Evolutionary conservation across 2,113 vertebrate species (phyloP).

Genomic region (Pelusios castaneus): DNA sequence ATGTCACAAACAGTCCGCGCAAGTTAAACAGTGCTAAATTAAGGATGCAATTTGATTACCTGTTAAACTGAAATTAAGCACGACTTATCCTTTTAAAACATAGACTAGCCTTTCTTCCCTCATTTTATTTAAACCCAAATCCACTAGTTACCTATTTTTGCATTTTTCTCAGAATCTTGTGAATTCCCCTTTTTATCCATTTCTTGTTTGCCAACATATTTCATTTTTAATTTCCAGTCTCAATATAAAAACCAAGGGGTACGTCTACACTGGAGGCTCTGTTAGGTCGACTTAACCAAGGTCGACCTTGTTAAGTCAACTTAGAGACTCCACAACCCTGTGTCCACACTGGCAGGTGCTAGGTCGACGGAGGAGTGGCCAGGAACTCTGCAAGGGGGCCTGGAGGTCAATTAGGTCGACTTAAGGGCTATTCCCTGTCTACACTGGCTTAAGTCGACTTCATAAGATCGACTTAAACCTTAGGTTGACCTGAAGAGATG

Average conservation of each 20-base stretch:
- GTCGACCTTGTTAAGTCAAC: too few species aligned
- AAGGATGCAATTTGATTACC: neutral
- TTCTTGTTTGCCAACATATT: neutral
- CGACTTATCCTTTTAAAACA: neutral
- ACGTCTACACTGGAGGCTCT: too few species aligned
- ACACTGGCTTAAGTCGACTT: too few species aligned
- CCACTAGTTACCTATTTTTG: fast-evolving
- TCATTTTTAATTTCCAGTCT: slow-evolving; percentile 7
- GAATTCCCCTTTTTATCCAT: slow-evolving; percentile 37
- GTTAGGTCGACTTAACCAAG: too few species aligned
- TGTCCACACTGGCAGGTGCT: too few species aligned
- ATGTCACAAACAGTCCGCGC: neutral
- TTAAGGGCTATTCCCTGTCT: too few species aligned
- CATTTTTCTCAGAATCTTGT: neutral
- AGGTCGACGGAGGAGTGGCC: too few species aligned
- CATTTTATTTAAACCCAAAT: fast-evolving
- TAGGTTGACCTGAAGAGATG: too few species aligned
- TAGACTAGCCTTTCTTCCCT: fast-evolving
- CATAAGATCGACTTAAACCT: too few species aligned
- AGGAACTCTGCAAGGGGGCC: too few species aligned
- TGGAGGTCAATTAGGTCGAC: too few species aligned
- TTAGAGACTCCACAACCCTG: too few species aligned
- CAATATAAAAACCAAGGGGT: neutral
- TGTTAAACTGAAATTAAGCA: neutral
- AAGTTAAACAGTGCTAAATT: neutral